phyloP scores from a whole-genome alignment of 92 coral and sea anemone species.

The Epizoanthus fatuus region DNA sequence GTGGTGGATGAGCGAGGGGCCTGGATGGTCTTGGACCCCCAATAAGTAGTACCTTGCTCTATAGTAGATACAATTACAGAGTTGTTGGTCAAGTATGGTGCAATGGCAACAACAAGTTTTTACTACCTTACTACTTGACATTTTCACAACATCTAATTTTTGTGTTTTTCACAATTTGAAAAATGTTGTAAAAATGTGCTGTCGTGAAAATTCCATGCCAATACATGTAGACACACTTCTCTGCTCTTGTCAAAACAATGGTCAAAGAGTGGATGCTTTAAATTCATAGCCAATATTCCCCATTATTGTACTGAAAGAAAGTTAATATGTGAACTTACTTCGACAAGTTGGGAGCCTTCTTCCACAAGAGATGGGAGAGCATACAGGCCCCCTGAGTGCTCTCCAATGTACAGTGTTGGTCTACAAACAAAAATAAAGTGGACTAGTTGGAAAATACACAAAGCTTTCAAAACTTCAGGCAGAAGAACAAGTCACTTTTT shows the following conservation, averaged over 20 bases:
- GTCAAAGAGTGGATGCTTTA: too few relatives aligned
- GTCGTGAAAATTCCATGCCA: too few relatives aligned
- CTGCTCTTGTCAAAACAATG: too few relatives aligned
- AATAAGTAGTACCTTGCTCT: constrained; percentile 89
- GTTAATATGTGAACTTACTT: constrained; percentile 57
- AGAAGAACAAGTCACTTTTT: not conserved
- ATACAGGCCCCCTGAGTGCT: constrained; percentile 92
- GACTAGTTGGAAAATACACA: not conserved
- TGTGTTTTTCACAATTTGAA: too few relatives aligned
- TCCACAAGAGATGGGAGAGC: constrained; percentile 98
- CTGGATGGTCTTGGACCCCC: constrained; percentile 84
- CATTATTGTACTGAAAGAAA: too few relatives aligned
- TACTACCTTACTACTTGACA: too few relatives aligned
- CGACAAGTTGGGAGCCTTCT: constrained; percentile 93
- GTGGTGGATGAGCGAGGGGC: constrained; percentile 58
- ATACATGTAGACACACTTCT: too few relatives aligned
- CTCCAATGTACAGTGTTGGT: constrained; percentile 96
- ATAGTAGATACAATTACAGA: not conserved
- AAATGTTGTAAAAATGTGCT: too few relatives aligned
- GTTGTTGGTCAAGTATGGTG: too few relatives aligned
- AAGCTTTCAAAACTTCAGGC: too few relatives aligned
- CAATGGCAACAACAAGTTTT: not conserved
- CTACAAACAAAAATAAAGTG: constrained; percentile 44
- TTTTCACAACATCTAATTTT: too few relatives aligned
- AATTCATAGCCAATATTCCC: too few relatives aligned